phyloP scores from a whole-genome alignment of 2,113 vertebrate genomes.

The Promerops cafer region DNA sequence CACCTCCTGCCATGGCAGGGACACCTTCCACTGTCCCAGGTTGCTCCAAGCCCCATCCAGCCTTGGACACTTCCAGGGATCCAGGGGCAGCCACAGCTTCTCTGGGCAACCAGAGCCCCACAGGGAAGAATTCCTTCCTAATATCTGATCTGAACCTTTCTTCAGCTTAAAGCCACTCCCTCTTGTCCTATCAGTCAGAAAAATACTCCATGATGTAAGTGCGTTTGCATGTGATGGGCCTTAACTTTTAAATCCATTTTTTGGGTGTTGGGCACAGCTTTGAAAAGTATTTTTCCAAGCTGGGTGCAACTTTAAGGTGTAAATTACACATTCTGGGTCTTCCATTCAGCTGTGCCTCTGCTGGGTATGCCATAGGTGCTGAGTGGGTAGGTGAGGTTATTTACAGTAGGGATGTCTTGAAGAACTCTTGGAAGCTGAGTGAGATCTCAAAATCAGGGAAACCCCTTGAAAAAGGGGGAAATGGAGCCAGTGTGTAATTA shows the following conservation, averaged over 20 bases:
- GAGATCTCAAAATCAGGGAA: neutral
- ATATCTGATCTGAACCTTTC: neutral
- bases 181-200: neutral
- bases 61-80: neutral
- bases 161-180: neutral
- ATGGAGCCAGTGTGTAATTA: neutral
- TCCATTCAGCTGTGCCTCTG: neutral
- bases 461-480: neutral
- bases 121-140: neutral
- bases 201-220: neutral
- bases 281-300: neutral
- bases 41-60: rapidly evolving
- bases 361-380: neutral
- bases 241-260: neutral
- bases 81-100: neutral
- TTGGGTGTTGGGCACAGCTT: neutral
- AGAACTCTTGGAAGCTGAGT: neutral
- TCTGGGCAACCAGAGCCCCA: neutral
- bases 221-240: neutral
- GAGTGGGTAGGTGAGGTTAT: neutral
- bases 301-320: neutral
- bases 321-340: neutral
- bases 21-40: neutral
- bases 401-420: neutral
- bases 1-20: neutral